Percentiles rank a stretch among this genome's conserved stretches.
Conservation (phyloP, 1,140 invertebrate species). For the Anoplolepis gracilipes region DNA sequence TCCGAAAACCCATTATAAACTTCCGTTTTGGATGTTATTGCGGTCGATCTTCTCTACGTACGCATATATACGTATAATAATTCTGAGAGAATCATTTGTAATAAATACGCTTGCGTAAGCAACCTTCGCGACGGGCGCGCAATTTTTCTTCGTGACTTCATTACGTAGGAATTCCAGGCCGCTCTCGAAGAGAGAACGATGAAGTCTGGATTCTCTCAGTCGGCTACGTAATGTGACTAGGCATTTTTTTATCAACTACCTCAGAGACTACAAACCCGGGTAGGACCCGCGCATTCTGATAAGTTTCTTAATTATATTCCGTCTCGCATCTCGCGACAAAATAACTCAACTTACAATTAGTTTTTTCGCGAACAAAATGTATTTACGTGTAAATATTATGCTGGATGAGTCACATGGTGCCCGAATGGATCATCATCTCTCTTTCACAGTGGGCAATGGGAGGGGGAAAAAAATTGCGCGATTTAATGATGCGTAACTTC, state of each 20-base stretch:
- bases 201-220: background rate
- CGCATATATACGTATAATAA: slow-evolving; percentile 1
- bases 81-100: slow-evolving; percentile 25
- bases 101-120: slow-evolving; percentile 49
- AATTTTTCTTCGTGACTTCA: slow-evolving; percentile 56
- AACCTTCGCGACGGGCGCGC: slow-evolving; percentile 35
- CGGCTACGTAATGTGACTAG: background rate
- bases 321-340: background rate
- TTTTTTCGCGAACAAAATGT: background rate
- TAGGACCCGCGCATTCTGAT: background rate
- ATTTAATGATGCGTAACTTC: slow-evolving; percentile 50
- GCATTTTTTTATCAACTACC: slow-evolving; percentile 12
- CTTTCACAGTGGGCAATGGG: slow-evolving; percentile 7
- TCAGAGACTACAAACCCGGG: background rate
- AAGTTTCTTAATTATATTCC: background rate
- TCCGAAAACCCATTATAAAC: background rate
- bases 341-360: background rate
- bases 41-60: background rate
- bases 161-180: slow-evolving; percentile 34
- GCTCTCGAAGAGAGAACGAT: background rate
- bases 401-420: slow-evolving; percentile 25
- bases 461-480: background rate
- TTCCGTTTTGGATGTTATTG: background rate
- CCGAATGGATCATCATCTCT: slow-evolving; percentile 26
- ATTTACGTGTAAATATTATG: background rate